Percentiles rank a stretch among this genome's conserved stretches.
These are phyloP conservation scores for Nasonia vitripennis DNA, from an alignment of 1,140 invertebrate genomes.

Conservation along the genomic window DNA sequence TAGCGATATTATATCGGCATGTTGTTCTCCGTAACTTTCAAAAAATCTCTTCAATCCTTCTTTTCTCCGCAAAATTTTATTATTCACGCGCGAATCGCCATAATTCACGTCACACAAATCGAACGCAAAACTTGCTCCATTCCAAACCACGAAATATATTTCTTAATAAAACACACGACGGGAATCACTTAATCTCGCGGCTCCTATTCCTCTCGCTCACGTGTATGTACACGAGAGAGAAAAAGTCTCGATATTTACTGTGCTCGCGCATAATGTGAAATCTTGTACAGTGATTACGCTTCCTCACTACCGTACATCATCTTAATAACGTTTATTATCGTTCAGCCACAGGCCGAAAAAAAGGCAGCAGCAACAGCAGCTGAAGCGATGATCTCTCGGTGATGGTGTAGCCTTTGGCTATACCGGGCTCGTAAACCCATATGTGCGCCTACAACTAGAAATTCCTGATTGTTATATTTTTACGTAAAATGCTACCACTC, in stretches of 20 bases:
- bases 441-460: not conserved
- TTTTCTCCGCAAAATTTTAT: too few relatives aligned
- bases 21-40: not conserved
- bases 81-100: too few relatives aligned
- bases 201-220: not conserved
- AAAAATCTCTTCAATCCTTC: not conserved
- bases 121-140: not conserved
- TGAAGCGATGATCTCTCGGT: not conserved
- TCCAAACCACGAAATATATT: not conserved
- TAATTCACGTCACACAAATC: too few relatives aligned
- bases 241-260: not conserved
- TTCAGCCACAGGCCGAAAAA: not conserved
- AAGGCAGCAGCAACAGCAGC: not conserved
- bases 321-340: conserved; percentile 24
- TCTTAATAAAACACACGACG: not conserved
- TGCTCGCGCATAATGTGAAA: not conserved
- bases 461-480: conserved; percentile 33
- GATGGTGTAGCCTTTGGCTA: not conserved
- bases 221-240: not conserved
- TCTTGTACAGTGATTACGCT: not conserved
- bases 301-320: not conserved
- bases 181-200: not conserved
- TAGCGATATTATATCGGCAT: not conserved
- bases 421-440: not conserved
- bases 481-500: conserved; percentile 9